A percentile compares a stretch with the other conserved stretches of the same genome.
phyloP scores from a whole-genome alignment of 1,140 invertebrate species.

The Aphelinus atriplicis region DNA sequence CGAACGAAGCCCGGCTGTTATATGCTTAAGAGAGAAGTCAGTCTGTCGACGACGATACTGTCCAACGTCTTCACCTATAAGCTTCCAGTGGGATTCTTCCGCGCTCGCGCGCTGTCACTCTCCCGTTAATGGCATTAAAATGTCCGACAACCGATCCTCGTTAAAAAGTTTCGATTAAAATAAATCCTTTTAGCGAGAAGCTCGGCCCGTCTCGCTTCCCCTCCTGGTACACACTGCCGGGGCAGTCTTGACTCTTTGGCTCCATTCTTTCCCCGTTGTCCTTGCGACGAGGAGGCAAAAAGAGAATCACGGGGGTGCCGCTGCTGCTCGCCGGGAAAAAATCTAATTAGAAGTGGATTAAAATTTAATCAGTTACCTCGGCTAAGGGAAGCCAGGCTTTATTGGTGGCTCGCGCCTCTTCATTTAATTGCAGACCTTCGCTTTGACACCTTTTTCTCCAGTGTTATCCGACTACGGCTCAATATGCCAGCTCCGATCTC shows the following conservation, averaged over 20 bases:
- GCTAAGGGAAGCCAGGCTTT: conserved; percentile 54
- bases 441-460: conserved; percentile 19
- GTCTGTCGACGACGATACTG: neutral
- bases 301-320: neutral
- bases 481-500: neutral
- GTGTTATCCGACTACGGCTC: neutral
- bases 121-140: conserved; percentile 53
- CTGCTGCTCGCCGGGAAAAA: conserved; percentile 43
- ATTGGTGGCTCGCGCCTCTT: conserved; percentile 54
- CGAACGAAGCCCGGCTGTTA: too few relatives aligned
- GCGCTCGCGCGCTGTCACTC: neutral
- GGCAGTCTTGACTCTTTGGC: conserved; percentile 13
- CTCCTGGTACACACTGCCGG: too few relatives aligned
- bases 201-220: too few relatives aligned
- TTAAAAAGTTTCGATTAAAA: conserved; percentile 61
- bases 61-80: neutral
- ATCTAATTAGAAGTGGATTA: conserved; percentile 62
- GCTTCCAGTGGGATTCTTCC: neutral
- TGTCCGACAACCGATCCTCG: conserved; percentile 55
- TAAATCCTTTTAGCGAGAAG: conserved; percentile 53
- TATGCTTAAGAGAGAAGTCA: neutral
- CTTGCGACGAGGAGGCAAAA: neutral
- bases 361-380: conserved; percentile 56
- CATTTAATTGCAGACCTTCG: conserved; percentile 52
- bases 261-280: neutral